Evolutionary conservation across 2,888 invertebrate species (phyloP).

Genomic region (Tethea ocularis): DNA sequence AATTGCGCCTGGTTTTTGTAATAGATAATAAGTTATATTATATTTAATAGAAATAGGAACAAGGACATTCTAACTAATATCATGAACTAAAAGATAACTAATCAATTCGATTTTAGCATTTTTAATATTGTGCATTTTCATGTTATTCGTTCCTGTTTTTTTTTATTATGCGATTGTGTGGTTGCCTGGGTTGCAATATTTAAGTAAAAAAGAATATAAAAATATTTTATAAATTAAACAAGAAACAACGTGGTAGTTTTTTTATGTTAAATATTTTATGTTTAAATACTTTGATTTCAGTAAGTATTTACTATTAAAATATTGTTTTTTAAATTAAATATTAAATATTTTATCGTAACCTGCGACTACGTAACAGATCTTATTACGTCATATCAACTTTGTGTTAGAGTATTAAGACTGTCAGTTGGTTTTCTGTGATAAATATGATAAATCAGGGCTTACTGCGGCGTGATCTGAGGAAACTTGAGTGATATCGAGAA

Average conservation of each 20-base stretch:
- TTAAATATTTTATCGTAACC: neutral
- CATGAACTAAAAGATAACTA: conserved; percentile 5
- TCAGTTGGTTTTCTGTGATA: conserved; percentile 53
- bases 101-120: no score
- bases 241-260: no score
- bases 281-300: no score
- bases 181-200: no score
- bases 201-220: no score
- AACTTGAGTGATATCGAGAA: conserved; percentile 33
- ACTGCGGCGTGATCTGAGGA: conserved; percentile 58
- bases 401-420: conserved; percentile 47
- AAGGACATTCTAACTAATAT: neutral
- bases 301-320: no score
- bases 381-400: conserved; percentile 46
- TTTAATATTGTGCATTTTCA: no score
- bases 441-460: conserved; percentile 68
- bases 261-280: no score
- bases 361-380: conserved; percentile 19
- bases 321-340: no score
- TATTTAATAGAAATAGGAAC: neutral
- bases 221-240: no score
- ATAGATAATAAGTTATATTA: neutral
- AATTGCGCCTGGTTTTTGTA: neutral
- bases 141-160: no score
- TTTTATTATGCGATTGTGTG: no score